Percentiles rank a stretch among this genome's conserved stretches.
Evolutionary conservation across 2,888 invertebrate genomes (phyloP).

Genomic region (Brachypterus glaber): DNA sequence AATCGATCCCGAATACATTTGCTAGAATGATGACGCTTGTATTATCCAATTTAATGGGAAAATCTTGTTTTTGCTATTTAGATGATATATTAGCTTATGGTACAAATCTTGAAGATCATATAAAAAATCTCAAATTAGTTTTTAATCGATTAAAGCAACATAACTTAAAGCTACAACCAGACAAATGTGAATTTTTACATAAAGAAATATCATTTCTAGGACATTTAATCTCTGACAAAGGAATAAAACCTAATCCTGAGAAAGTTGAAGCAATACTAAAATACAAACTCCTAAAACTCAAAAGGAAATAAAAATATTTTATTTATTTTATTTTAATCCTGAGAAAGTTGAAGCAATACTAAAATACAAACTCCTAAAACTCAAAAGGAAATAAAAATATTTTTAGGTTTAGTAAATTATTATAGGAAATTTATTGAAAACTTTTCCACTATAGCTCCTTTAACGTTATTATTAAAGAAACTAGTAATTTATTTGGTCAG

Average conservation of each 20-base stretch:
- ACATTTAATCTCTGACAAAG: slow-evolving; percentile 1
- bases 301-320: too few species aligned
- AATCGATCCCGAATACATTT: too few species aligned
- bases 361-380: too few species aligned
- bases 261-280: too few species aligned
- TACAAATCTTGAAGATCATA: slow-evolving; percentile 1
- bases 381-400: slow-evolving; percentile 1
- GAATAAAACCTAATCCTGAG: too few species aligned
- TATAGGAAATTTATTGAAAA: slow-evolving; percentile 2
- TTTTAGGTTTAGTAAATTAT: slow-evolving; percentile 2
- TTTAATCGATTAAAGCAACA: slow-evolving; percentile 5
- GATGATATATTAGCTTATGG: slow-evolving; percentile 5
- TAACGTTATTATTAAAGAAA: slow-evolving; percentile 4
- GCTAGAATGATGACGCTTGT: too few species aligned
- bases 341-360: too few species aligned
- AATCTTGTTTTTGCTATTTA: slow-evolving; percentile 4
- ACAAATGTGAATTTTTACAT: too few species aligned
- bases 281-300: too few species aligned
- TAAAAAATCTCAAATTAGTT: not conserved
- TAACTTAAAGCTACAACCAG: too few species aligned
- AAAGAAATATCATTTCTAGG: slow-evolving; percentile 6
- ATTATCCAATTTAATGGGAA: not conserved
- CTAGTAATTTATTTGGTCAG: not conserved
- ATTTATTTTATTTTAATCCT: too few species aligned
- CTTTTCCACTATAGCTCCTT: not conserved